These are phyloP conservation scores for Sinocyclocheilus maitianheensis DNA, from an alignment of 2,113 vertebrate species.

Conservation along the genomic window DNA sequence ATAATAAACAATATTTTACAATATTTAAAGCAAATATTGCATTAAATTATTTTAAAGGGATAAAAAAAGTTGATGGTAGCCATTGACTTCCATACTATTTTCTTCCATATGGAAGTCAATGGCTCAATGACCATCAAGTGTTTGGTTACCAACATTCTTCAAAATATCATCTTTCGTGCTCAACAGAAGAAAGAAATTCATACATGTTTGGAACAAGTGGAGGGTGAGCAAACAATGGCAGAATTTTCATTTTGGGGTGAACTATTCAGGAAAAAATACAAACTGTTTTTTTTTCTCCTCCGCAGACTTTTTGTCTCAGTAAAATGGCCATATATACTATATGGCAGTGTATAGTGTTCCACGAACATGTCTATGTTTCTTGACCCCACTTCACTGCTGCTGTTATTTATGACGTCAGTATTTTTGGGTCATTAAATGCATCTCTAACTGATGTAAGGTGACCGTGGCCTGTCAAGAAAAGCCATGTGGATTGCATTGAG, in stretches of 20 bases:
- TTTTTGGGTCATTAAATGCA: conserved; percentile 32
- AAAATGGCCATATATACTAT: neutral
- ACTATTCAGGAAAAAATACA: neutral
- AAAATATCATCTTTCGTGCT: no score
- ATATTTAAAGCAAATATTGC: neutral
- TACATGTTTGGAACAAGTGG: no score
- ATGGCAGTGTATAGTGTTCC: neutral
- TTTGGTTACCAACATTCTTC: no score
- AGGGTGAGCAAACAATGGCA: no score
- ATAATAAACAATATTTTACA: neutral
- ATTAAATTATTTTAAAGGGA: neutral
- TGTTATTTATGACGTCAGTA: conserved; percentile 34
- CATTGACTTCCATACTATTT: no score
- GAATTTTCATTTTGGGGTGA: no score
- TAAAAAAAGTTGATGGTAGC: no score
- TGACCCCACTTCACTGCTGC: neutral
- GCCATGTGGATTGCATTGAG: conserved; percentile 28
- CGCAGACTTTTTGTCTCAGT: neutral
- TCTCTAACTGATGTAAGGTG: neutral
- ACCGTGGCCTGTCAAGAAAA: neutral
- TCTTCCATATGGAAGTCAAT: neutral
- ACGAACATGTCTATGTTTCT: neutral
- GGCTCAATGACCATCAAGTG: neutral
- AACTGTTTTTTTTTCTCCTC: neutral
- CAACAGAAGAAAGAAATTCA: no score